Evolutionary conservation across 2,113 vertebrate genomes (phyloP).

Genomic region (Amphiprion percula): DNA sequence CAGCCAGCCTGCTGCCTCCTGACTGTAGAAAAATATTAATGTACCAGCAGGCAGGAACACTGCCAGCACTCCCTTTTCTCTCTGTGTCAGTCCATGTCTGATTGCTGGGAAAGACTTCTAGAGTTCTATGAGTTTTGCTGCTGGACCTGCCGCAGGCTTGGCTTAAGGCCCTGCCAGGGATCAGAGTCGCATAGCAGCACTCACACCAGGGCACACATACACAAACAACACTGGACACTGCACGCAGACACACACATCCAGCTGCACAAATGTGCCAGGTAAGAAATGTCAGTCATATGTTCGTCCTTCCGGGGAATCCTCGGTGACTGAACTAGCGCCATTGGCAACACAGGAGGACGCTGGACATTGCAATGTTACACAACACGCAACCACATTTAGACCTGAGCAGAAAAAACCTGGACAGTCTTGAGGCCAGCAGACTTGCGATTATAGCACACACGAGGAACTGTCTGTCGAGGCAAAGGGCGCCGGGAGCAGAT

Average conservation of each 20-base stretch:
- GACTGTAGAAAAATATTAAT: constrained; percentile 61
- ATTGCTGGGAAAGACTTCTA: constrained; percentile 54
- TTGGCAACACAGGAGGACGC: constrained; percentile 54
- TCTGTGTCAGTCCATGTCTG: constrained; percentile 57
- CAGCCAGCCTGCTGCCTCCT: constrained; percentile 59
- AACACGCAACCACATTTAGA: constrained; percentile 33
- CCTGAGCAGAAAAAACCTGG: constrained; percentile 39
- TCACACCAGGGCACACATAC: constrained; percentile 14
- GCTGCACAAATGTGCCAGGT: constrained; percentile 20
- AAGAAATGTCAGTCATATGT: constrained; percentile 42
- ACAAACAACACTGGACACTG: constrained; percentile 33
- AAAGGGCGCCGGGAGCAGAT: constrained; percentile 38
- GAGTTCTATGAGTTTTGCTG: constrained; percentile 67
- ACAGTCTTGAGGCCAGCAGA: constrained; percentile 47
- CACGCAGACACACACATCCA: constrained; percentile 25
- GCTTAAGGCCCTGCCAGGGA: constrained; percentile 71
- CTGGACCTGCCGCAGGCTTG: constrained; percentile 74
- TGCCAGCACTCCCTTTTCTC: constrained; percentile 54
- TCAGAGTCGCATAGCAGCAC: constrained; percentile 58
- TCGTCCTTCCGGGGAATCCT: constrained; percentile 11
- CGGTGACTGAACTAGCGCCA: constrained; percentile 41
- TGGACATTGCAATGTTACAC: constrained; percentile 44
- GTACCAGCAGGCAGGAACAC: constrained; percentile 45
- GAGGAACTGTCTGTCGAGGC: constrained; percentile 28
- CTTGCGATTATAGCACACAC: constrained; percentile 28